These are phyloP conservation scores for Drosophila fungiperda DNA, from an alignment of 2,888 invertebrate genomes.

Conservation along the genomic window DNA sequence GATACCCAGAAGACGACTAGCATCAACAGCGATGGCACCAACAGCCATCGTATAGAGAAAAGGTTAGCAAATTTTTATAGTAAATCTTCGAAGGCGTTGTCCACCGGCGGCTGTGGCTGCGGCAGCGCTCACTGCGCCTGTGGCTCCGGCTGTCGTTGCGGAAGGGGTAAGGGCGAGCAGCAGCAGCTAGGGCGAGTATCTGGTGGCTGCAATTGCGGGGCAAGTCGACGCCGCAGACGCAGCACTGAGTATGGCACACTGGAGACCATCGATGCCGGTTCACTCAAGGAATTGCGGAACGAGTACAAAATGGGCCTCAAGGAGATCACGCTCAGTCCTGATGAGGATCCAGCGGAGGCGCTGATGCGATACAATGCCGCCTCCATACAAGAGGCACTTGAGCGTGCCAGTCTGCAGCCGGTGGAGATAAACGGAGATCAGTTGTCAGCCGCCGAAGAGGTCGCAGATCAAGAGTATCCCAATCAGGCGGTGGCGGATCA, in stretches of 20 bases:
- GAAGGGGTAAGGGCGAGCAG: constrained; percentile 1
- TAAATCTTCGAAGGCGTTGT: constrained; percentile 7
- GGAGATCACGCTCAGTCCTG: constrained; percentile 82
- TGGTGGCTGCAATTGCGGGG: constrained; percentile 22
- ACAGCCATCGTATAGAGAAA: constrained; percentile 60
- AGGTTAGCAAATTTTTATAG: constrained; percentile 67
- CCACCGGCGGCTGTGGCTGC: constrained; percentile 5
- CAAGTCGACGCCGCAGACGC: constrained; percentile 38
- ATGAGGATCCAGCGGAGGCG: constrained; percentile 82
- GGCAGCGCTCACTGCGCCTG: constrained; percentile 36
- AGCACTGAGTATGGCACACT: constrained; percentile 73
- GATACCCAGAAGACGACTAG: constrained; percentile 16
- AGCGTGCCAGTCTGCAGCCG: constrained; percentile 74
- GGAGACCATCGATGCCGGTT: constrained; percentile 80
- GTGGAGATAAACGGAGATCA: constrained; percentile 71
- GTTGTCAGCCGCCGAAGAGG: constrained; percentile 18
- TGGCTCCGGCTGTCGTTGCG: constrained; percentile 24
- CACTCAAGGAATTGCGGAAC: constrained; percentile 75
- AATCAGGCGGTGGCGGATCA: constrained; percentile 5
- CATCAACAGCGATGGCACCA: constrained; percentile 21
- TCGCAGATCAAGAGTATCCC: constrained; percentile 15
- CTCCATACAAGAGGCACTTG: constrained; percentile 80
- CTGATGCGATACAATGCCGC: constrained; percentile 82
- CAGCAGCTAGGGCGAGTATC: background rate
- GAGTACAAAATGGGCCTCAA: constrained; percentile 80